phyloP scores from a whole-genome alignment of 2,797 vertebrate genomes.

The Muscicapa comitata region DNA sequence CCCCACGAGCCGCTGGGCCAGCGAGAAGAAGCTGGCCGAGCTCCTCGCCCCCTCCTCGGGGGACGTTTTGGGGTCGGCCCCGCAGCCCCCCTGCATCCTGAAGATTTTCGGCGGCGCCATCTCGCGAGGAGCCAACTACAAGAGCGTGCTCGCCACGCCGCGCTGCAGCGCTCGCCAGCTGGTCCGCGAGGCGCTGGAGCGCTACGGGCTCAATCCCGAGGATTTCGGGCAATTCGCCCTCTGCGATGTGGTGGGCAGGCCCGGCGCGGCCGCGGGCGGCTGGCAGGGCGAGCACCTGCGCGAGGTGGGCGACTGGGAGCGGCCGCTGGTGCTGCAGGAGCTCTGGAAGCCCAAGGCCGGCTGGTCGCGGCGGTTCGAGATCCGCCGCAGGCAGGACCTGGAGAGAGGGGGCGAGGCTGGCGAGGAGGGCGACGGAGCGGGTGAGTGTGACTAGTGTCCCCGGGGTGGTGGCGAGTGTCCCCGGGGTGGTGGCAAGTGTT shows the following conservation, averaged over 20 bases:
- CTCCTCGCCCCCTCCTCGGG: background rate
- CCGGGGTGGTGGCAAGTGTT: too few species aligned
- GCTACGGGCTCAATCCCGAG: constrained; percentile 49
- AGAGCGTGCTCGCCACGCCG: constrained; percentile 74
- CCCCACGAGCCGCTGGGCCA: constrained; percentile 65
- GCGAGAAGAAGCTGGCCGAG: constrained; percentile 70
- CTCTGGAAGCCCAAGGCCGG: constrained; percentile 90
- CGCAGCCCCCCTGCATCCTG: constrained; percentile 66
- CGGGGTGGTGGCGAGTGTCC: too few species aligned
- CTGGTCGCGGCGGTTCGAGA: constrained; percentile 89
- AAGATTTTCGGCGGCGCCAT: constrained; percentile 75
- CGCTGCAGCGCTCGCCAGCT: constrained; percentile 72
- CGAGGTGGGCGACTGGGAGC: constrained; percentile 85
- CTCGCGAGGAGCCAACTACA: constrained; percentile 74
- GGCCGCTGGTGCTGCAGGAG: constrained; percentile 89
- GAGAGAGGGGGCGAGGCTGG: constrained; percentile 68
- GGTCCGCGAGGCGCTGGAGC: constrained; percentile 70
- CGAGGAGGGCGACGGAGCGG: constrained; percentile 77
- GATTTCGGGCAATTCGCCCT: background rate
- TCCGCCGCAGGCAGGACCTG: constrained; percentile 83
- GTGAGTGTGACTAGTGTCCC: constrained; percentile 36
- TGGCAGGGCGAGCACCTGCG: constrained; percentile 76
- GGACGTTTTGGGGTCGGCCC: too few species aligned
- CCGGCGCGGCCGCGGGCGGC: background rate
- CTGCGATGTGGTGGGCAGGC: constrained; percentile 29